phyloP scores from a whole-genome alignment of 2,888 invertebrate species.

The Pseudolycoriella hygida region DNA sequence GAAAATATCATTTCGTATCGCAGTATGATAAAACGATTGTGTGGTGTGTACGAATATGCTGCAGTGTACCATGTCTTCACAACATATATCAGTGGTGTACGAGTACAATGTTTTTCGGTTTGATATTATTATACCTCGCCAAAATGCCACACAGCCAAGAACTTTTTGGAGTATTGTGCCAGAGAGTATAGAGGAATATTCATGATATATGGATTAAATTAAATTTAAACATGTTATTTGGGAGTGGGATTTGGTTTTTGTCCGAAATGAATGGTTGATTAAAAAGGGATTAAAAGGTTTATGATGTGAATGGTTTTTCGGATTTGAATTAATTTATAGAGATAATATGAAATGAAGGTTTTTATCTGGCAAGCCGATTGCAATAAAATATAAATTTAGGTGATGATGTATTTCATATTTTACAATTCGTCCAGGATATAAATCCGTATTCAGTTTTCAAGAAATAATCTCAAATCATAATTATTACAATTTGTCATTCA shows the following conservation, averaged over 20 bases:
- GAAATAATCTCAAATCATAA: too few relatives aligned
- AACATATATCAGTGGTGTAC: too few relatives aligned
- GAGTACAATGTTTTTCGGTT: too few relatives aligned
- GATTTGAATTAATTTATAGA: slow-evolving; percentile 4
- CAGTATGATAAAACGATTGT: too few relatives aligned
- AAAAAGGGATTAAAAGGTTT: slow-evolving; percentile 4
- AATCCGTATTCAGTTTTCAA: too few relatives aligned
- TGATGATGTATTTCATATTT: not conserved
- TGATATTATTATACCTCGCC: too few relatives aligned
- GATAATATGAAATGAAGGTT: not conserved
- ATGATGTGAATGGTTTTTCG: slow-evolving; percentile 2
- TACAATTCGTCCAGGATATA: too few relatives aligned
- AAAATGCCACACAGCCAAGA: not conserved
- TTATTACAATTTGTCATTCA: too few relatives aligned
- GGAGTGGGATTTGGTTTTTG: slow-evolving; percentile 2
- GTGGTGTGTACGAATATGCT: too few relatives aligned
- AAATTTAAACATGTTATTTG: not conserved
- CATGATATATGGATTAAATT: slow-evolving; percentile 4
- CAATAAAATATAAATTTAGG: not conserved
- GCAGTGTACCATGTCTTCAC: too few relatives aligned
- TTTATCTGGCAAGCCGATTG: not conserved
- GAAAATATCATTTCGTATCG: not conserved
- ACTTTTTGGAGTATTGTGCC: not conserved
- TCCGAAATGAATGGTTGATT: slow-evolving; percentile 3
- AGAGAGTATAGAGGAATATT: not conserved